Evolutionary conservation across 2,888 invertebrate genomes (phyloP), one percentile per base, ranked within the genome.

Genomic region (Fragum sueziense): DNA sequence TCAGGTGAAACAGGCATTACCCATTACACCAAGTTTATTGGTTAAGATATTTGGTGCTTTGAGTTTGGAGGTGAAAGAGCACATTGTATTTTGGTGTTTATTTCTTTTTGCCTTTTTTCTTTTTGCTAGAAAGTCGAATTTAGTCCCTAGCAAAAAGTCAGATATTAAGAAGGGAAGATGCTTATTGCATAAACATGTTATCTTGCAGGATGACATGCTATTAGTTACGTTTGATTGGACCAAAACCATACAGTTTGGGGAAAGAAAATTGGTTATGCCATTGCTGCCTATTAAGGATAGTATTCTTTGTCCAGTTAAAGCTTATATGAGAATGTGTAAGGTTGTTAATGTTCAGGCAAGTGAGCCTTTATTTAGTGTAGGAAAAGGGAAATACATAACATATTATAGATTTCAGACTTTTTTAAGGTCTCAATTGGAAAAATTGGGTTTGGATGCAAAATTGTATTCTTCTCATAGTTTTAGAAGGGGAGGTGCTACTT

Each of bases 91-190:
- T 31, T 69, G 69, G 69, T 69, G 69, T 29, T 52, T 69, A 69
- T 69, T 69, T 69, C 4, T 69, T 9, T 70, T 70, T 70, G 70
- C 70, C 20, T 70, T 70, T 33, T 70, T 31, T 34, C 34, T 70
- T 33, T 70, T 70, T 54, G 70, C 70, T n/a, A 70, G 70, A 22
- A 70, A 70, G 33, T 70, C 57, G 9, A 59, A 59, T 27, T 27
- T 59, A 4, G 57, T 59, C 3, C 57, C 57, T 9, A 59, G 57
- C 27, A 27, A 25, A 27, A 3, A 59, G 7, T 7, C 25, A 27
- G 57, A 59, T 27, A 59, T 59, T 27, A 7, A 3, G 7, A 59
- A 59, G 27, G 57, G 57, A 27, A 59, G 27, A 59, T 59, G 57
- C 17, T 59, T 59, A 59, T 59, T 59, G 27, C 6, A 17, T 3